Evolutionary conservation across 2,888 invertebrate species (phyloP), one percentile per base, ranked within the genome.

Genomic region (Saturnia pavonia): DNA sequence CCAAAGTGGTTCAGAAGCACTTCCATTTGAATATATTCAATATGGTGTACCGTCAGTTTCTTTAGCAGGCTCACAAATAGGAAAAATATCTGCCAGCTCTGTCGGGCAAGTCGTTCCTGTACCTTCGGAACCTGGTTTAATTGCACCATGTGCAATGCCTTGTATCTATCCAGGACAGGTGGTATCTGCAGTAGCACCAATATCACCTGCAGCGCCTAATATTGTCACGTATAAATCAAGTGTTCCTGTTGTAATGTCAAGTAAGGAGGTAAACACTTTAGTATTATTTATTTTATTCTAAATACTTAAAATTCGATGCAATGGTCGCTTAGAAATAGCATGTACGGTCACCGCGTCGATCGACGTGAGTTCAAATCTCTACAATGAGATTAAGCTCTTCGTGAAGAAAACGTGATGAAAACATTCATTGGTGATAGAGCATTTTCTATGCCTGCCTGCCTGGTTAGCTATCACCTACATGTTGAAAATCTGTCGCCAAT

Each of bases 121-220:
- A 51, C 79, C 85, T 66, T 74, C 83, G 68, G 72, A 82, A 34
- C 71, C 85, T 45, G 81, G 79, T 43, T 77, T 85, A 67, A 75
- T 86, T 43, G 72, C 84, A 27, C 88, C 91, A 1, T 93, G 92
- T 77, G 85, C 86, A 42, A 75, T 89, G 34, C 91, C 91, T 45
- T 92, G 93, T 78, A 76, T 87, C 11, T 80, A 88, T 74, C 83
- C 90, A n/a, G 79, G 80, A 68, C 81, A 81, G 73, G 72, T 82
- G 27, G 57, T 86, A 19, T 74, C 83, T 22, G 74, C 86, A 22
- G 74, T 84, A 54, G 79, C 84, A n/a, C 82, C 84, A 22, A 76
- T 82, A 68, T 73, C 82, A 34, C 78, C 82, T 34, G 76, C 78
- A 71, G 81, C 81, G 73, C 83, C 86, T 67, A 89, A 86, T 74